Evolutionary conservation across 2,797 vertebrate species (phyloP), one percentile per base, ranked within the genome.

Genomic region (Amblyraja radiata): DNA sequence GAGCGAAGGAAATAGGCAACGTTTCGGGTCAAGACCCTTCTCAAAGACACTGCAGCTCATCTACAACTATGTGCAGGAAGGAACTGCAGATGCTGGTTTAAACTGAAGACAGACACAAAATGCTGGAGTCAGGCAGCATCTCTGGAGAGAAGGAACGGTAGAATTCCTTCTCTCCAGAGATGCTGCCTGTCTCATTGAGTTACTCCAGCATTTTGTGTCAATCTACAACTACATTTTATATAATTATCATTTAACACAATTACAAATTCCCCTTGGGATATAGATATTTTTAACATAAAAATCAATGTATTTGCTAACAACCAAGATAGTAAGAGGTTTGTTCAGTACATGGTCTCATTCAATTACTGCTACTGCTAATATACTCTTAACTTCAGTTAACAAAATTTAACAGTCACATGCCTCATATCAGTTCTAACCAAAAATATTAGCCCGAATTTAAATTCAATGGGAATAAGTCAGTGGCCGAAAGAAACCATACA

Each of bases 251-350:
- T 74, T 73, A 74, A 73, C 36, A 74, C 39, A 32, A 54, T 3
- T 71, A 46, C 68, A 73, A 46, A 32, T 11, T 73, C 68, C 71
- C 63, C 54, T 91, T 25, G 68, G 71, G 68, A 54, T 46, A 74
- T 74, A 91, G 23, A 74, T 74, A 73, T 54, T 54, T 90, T 74
- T 6, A 91, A 79, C 28, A 79, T 28, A 32, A 74, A 91, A 46
- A 91, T 91, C 68, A 91, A 91, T 91, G 90, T 39, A 91, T 91
- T 46, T 74, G 73, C 68, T 74, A 71, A 46, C 23, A 73, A 54
- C 23, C 65, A 71, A 65, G 18, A 73, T 9, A 90, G 18, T 25
- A 90, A 46, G 36, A 90, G 32, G 88, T 90, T 90, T 36, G 73
- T 6, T 90, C 36, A 74, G 36, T 36, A 74, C 36, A 73, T 2